Conservation (phyloP, 2,797 vertebrate genomes). For the Macropus fuliginosus region DNA sequence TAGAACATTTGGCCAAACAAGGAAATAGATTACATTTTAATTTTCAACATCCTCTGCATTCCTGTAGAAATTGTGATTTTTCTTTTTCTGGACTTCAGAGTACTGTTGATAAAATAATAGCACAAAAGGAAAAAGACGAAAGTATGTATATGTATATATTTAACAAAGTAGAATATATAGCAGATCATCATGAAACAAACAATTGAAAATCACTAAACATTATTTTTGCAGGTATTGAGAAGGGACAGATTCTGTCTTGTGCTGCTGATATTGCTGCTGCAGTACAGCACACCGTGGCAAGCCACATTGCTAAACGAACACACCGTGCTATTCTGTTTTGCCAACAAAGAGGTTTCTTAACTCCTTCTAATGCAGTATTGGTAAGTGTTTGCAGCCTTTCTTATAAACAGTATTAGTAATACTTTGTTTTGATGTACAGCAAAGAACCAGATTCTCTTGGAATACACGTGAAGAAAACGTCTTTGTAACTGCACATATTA, state of each 20-base stretch:
- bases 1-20: slow-evolving; percentile 91
- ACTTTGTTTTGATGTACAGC: background rate
- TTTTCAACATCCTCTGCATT: slow-evolving; percentile 90
- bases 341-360: slow-evolving; percentile 86
- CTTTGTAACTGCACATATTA: background rate
- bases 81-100: slow-evolving; percentile 93
- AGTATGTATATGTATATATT: slow-evolving; percentile 84
- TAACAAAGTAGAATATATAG: background rate
- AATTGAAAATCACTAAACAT: slow-evolving; percentile 20
- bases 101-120: slow-evolving; percentile 85
- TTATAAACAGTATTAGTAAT: background rate
- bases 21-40: slow-evolving; percentile 86
- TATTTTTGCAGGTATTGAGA: slow-evolving; percentile 86
- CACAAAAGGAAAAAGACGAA: slow-evolving; percentile 91
- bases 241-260: slow-evolving; percentile 90
- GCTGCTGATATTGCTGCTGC: slow-evolving; percentile 92
- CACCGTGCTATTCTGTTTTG: slow-evolving; percentile 95
- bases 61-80: slow-evolving; percentile 90
- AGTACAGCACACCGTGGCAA: slow-evolving; percentile 88
- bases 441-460: background rate
- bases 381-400: slow-evolving; percentile 83
- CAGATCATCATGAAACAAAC: background rate
- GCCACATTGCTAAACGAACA: slow-evolving; percentile 91
- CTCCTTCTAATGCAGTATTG: slow-evolving; percentile 85
- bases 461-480: background rate